phyloP scores from a whole-genome alignment of 2,888 invertebrate species.

The Aleiodes leptofemur region DNA sequence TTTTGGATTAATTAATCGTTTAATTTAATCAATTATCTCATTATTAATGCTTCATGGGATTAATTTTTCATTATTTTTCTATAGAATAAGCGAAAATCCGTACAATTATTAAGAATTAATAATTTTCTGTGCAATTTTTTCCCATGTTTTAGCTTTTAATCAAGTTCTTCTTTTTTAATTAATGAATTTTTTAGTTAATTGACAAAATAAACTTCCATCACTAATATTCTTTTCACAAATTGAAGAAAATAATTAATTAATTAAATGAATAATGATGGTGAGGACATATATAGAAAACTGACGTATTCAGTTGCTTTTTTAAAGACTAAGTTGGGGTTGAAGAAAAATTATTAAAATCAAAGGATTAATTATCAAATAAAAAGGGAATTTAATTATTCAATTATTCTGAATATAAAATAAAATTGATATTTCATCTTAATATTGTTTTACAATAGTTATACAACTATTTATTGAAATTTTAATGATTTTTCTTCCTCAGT shows the following conservation, averaged over 20 bases:
- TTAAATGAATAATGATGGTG: no score
- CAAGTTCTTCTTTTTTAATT: not conserved
- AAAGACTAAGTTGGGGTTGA: no score
- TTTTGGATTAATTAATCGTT: not conserved
- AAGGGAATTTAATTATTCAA: no score
- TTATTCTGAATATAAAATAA: no score
- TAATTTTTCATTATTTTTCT: slow-evolving; percentile 2
- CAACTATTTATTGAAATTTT: not conserved
- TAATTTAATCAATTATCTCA: not conserved
- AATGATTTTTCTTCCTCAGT: not conserved
- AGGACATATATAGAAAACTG: no score
- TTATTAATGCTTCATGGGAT: not conserved
- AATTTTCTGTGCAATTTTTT: slow-evolving; percentile 25
- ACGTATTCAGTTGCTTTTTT: no score
- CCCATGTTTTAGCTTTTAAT: not conserved
- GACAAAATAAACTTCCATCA: slow-evolving; percentile 15
- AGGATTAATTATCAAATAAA: no score
- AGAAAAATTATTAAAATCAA: no score
- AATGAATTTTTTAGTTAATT: not conserved
- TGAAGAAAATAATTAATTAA: no score
- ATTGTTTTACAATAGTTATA: not conserved
- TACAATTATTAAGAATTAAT: not conserved
- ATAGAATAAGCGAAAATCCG: not conserved
- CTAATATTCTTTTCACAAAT: not conserved
- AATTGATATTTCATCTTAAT: no score